Base-by-base conservation (phyloP, 1,140 invertebrate genomes). In the Drosophila mauritiana region DNA sequence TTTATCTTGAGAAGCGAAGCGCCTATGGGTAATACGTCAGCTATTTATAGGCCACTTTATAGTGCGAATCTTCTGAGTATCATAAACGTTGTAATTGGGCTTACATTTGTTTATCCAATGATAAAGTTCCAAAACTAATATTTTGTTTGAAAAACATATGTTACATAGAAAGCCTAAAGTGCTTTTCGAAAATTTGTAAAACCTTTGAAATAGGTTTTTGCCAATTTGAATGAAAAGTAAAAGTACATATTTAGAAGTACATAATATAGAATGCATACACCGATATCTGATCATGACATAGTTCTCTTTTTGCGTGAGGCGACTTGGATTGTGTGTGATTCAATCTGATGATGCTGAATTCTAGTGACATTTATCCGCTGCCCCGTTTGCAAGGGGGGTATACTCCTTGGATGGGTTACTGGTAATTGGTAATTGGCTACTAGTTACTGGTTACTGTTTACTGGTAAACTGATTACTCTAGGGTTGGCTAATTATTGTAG, bases 401-500 rank as follows among this genome's bases (percentile, higher is more conserved):
- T 37, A 40, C n/a, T 53, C 31, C 39, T 31, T 65, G 64, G 39
- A 39, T 53, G 48, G 61, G 40, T 45, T 69, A 31, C 20, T 68
- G 49, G 34, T 67, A 52, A 25, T 17, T 27, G 62, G 22, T 31
- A 31, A 31, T 31, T 31, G 62, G n/a, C 39, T 40, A 53, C 8
- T 57, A 31, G 22, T 61, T 27, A 51, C 6, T 52, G 48, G 31
- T 45, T 13, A 45, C 1, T 45, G 54, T 3, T 59, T 43, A 40
- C 39, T 57, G 49, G 62, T 42, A 51, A 48, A 51, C 56, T 78
- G 56, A 45, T 58, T 74, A 59, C 52, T 51, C 78, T 77, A 65
- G 34, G 72, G 52, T 73, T 74, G 80, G 68, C 65, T 88, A 76
- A 64, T 82, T 86, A 79, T 83, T 82, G 75, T 79, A 68, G 63